phyloP scores from a whole-genome alignment of 2,113 vertebrate genomes.

The Periophthalmodon schlosseri region DNA sequence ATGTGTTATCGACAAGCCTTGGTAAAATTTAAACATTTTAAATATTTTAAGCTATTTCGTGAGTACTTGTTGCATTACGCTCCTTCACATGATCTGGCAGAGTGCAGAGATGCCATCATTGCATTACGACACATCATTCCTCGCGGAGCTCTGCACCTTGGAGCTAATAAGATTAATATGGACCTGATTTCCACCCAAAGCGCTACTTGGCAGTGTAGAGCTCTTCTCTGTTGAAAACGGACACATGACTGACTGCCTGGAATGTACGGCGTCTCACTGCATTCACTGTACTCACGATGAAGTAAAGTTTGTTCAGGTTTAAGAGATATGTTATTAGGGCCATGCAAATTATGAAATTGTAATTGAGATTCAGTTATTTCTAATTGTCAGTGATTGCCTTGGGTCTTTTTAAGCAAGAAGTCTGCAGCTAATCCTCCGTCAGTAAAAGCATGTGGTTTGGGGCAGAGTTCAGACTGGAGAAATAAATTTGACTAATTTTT shows the following conservation, averaged over 20 bases:
- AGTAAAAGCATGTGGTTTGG: background rate
- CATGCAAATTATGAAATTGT: background rate
- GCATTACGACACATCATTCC: conserved; percentile 34
- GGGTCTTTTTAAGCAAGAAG: too few relatives aligned
- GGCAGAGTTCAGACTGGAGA: too few relatives aligned
- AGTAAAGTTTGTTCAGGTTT: background rate
- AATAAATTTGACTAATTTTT: background rate
- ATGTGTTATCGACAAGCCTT: background rate
- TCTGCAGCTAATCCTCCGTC: background rate
- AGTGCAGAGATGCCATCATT: conserved; percentile 29
- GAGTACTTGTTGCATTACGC: background rate
- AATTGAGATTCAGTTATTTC: too few relatives aligned
- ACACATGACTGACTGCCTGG: conserved; percentile 53
- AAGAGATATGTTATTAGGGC: background rate
- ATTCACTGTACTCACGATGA: conserved; percentile 6
- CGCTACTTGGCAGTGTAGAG: conserved; percentile 49
- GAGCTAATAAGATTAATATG: conserved; percentile 68
- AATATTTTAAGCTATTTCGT: background rate
- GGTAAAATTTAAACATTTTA: background rate
- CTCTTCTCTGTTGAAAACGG: conserved; percentile 43
- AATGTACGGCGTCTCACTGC: conserved; percentile 12
- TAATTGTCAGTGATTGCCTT: too few relatives aligned
- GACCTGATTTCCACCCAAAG: conserved; percentile 54
- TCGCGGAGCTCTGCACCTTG: conserved; percentile 44
- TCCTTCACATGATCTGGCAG: conserved; percentile 41